These are phyloP conservation scores for Bombus affinis DNA, from an alignment of 1,140 invertebrate species.

Conservation along the genomic window DNA sequence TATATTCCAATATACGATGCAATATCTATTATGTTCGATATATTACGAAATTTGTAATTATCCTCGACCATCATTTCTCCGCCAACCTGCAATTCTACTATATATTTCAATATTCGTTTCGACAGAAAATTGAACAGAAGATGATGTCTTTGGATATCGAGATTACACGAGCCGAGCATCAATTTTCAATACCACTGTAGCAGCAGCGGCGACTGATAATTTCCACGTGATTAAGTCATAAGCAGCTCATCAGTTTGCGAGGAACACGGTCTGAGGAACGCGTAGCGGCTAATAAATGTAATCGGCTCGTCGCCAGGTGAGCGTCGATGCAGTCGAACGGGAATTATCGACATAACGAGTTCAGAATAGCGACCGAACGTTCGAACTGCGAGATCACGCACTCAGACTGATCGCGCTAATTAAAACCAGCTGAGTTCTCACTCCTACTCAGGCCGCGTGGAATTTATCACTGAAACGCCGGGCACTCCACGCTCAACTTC, in stretches of 20 bases:
- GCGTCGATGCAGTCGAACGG: neutral
- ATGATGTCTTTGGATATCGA: too few species aligned
- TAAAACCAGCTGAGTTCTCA: conserved; percentile 41
- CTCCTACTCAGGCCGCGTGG: neutral
- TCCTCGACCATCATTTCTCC: too few species aligned
- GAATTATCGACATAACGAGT: conserved; percentile 58
- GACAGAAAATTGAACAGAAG: too few species aligned
- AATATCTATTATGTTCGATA: too few species aligned
- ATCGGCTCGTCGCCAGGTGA: conserved; percentile 23
- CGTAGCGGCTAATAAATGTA: conserved; percentile 29
- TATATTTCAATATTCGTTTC: too few species aligned
- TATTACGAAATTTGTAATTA: too few species aligned
- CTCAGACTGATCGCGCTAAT: conserved; percentile 60
- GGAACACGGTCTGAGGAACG: neutral
- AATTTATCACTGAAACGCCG: conserved; percentile 55
- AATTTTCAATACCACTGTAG: too few species aligned
- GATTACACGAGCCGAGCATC: too few species aligned
- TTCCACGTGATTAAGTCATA: neutral
- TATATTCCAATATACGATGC: too few species aligned
- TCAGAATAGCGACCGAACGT: conserved; percentile 4
- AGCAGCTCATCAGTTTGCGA: neutral
- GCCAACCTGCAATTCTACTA: too few species aligned
- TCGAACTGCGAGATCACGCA: conserved; percentile 40
- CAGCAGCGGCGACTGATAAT: neutral
- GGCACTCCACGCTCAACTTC: conserved; percentile 18